Evolutionary conservation across 1,140 invertebrate species (phyloP), one percentile per base, ranked within the genome.

Genomic region (Meteorus sp.): DNA sequence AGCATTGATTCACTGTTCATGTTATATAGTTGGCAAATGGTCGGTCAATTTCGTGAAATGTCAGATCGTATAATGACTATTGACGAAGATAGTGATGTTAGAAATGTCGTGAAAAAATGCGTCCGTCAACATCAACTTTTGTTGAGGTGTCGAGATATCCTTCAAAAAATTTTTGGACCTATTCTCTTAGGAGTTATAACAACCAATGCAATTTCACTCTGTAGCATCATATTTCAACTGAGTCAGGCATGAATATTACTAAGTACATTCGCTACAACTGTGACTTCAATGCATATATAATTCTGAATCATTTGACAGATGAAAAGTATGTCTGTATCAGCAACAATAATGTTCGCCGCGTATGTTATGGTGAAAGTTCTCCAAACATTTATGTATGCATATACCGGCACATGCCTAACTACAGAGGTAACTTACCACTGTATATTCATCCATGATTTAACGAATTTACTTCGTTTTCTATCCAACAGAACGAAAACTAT

Each of bases 81-180:
- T 15, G 25, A 44, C 17, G 22, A 35, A 3, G 27, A 41, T 9
- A n/a, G 29, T 29, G 27, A 44, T 15, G 9, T 27, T 31, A 41
- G 15, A 13, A 25, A 1, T 15, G 23, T 43, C 11, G 17, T 55
- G 5, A 19, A 39, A 7, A 29, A 55, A 23, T 55, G 53, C 19
- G 22, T 43, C 2, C 2, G 7, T 9, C 53, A 44, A 17, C 17
- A 55, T 17, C 13, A 25, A 15, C 6, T 7, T 4, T 17, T 65
- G 1, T 45, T 66, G 3, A 31, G 57, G n/a, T 56, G 47, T 31
- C 60, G 60, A 13, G 45, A 45, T 48, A 61, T 58, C 1, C 5
- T 70, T 11, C 45, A 69, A 60, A n/a, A 60, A 39, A 53, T 67
- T 22, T 72, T 65, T 48, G 64, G 67, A 4, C 63, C 65, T 0